Conservation (phyloP, 2,113 vertebrate genomes). For the Eublepharis macularius region DNA sequence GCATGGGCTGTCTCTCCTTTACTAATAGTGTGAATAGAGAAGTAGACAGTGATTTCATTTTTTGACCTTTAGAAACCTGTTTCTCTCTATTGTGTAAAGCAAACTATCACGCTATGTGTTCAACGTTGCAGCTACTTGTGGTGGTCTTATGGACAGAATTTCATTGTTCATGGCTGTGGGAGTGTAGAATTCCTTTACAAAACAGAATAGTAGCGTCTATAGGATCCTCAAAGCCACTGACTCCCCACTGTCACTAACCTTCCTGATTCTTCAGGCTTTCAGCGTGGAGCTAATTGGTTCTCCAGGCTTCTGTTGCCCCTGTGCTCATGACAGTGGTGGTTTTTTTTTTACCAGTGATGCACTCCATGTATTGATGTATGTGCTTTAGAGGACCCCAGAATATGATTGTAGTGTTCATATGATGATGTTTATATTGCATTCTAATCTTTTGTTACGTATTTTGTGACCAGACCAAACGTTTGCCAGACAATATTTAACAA, state of each 20-base stretch:
- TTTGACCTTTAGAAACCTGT: not conserved
- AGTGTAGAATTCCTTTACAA: conserved; percentile 9
- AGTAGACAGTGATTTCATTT: not conserved
- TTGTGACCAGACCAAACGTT: conserved; percentile 22
- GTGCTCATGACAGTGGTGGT: conserved; percentile 14
- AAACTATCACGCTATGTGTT: not conserved
- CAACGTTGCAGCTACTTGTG: conserved; percentile 6
- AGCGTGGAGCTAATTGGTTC: conserved; percentile 20
- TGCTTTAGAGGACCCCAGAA: conserved; percentile 6
- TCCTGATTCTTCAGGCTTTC: conserved; percentile 19
- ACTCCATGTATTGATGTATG: not conserved
- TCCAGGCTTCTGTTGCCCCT: conserved; percentile 3
- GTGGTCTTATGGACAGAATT: conserved; percentile 2
- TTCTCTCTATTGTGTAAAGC: not conserved
- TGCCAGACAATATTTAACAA: not conserved
- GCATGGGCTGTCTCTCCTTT: not conserved
- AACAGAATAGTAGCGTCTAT: conserved; percentile 1
- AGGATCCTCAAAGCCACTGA: not conserved
- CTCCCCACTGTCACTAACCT: not conserved
- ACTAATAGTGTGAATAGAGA: too few relatives aligned
- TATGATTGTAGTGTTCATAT: not conserved
- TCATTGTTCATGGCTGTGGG: conserved; percentile 1
- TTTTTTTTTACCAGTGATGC: conserved; percentile 24
- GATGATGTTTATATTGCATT: conserved; percentile 17
- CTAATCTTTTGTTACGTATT: conserved; percentile 2